Conservation (phyloP, 2,888 invertebrate genomes). For the Cecidostiba fungosa region DNA sequence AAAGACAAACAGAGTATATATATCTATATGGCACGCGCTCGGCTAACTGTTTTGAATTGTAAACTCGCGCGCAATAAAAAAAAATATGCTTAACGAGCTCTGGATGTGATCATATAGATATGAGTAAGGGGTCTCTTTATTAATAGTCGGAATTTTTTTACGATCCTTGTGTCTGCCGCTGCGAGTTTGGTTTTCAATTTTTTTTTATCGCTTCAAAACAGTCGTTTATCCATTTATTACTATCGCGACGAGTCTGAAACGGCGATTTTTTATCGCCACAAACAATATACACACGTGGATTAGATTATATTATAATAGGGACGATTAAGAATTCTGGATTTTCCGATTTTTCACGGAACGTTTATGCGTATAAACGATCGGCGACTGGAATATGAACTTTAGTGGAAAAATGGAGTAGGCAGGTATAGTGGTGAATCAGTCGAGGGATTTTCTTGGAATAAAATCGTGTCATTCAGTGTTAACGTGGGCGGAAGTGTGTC, state of each 20-base stretch:
- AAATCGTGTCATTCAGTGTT: no score
- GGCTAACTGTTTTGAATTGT: slow-evolving; percentile 32
- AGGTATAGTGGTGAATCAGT: no score
- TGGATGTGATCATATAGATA: not conserved
- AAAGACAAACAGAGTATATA: not conserved
- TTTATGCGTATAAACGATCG: no score
- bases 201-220: not conserved
- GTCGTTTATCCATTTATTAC: no score
- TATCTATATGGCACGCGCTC: not conserved
- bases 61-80: slow-evolving; percentile 15
- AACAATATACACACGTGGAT: not conserved
- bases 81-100: slow-evolving; percentile 29
- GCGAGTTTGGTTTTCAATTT: slow-evolving; percentile 9
- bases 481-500: not conserved
- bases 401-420: no score
- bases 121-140: slow-evolving; percentile 1
- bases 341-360: not conserved
- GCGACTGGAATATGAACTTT: no score
- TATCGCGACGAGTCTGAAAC: no score
- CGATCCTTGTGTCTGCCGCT: not conserved
- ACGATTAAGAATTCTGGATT: not conserved
- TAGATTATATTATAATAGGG: not conserved
- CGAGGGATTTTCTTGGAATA: no score
- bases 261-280: not conserved
- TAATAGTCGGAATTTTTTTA: not conserved